These are phyloP conservation scores for Anadara kagoshimensis DNA, from an alignment of 1,140 invertebrate genomes.

Conservation along the genomic window DNA sequence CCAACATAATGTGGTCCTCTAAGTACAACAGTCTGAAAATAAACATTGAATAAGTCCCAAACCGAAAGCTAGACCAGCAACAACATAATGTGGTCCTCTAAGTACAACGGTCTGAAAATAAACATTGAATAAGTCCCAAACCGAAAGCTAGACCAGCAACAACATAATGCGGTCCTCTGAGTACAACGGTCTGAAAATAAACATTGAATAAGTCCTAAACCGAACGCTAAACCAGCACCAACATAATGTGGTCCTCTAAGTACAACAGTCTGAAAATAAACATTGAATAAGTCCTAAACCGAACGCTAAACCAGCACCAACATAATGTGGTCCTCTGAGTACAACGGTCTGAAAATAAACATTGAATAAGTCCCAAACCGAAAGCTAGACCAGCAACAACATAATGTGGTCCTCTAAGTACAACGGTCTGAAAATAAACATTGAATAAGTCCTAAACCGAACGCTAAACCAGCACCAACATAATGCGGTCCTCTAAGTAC, in stretches of 20 bases:
- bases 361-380: background rate
- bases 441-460: constrained; percentile 54
- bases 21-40: constrained; percentile 80
- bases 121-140: background rate
- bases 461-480: constrained; percentile 81
- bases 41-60: background rate
- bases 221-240: background rate
- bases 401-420: constrained; percentile 79
- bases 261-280: constrained; percentile 78
- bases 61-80: background rate
- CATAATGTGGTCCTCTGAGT: constrained; percentile 80
- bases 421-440: constrained; percentile 77
- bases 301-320: constrained; percentile 82
- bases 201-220: background rate
- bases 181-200: constrained; percentile 78
- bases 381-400: background rate
- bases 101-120: constrained; percentile 80
- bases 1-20: constrained; percentile 82
- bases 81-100: constrained; percentile 77
- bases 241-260: constrained; percentile 78
- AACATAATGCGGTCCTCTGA: constrained; percentile 81
- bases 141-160: constrained; percentile 81
- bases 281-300: too few species aligned
- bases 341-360: constrained; percentile 78
- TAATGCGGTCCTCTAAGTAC: constrained; percentile 82